Percentiles rank a stretch among this genome's conserved stretches.
These are phyloP conservation scores for Hyla sarda DNA, from an alignment of 2,113 vertebrate species.

Conservation along the genomic window DNA sequence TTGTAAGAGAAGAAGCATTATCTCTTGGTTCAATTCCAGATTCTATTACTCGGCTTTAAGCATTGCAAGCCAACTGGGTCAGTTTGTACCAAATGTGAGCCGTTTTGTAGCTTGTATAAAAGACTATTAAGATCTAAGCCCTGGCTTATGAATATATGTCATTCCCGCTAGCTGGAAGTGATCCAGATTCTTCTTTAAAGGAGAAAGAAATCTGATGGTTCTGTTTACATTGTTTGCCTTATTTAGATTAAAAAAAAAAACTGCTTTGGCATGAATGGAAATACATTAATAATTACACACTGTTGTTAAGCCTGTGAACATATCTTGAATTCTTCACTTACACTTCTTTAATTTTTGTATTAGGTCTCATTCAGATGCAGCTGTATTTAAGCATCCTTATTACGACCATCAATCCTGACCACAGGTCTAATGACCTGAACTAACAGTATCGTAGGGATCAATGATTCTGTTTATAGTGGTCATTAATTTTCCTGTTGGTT, in stretches of 20 bases:
- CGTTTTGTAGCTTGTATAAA: conserved; percentile 55
- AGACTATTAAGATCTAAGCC: conserved; percentile 54
- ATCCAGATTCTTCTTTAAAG: conserved; percentile 43
- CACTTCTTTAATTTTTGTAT: neutral
- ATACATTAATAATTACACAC: neutral
- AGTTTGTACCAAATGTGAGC: conserved; percentile 49
- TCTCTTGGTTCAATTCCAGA: conserved; percentile 50
- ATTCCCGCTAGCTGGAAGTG: conserved; percentile 32
- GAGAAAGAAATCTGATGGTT: conserved; percentile 1
- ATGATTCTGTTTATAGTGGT: no score
- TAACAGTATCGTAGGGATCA: no score
- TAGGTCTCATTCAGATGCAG: neutral
- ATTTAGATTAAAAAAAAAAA: neutral
- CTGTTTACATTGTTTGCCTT: neutral
- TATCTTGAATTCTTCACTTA: neutral
- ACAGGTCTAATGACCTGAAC: no score
- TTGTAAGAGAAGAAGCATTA: conserved; percentile 37
- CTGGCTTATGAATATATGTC: conserved; percentile 46
- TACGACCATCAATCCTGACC: no score
- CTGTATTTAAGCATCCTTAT: no score
- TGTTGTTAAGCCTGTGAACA: neutral
- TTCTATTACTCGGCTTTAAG: conserved; percentile 51
- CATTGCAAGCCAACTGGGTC: conserved; percentile 54
- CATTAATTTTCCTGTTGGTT: no score
- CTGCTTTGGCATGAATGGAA: neutral